Base-by-base conservation (phyloP, 2,797 vertebrate genomes). In the Oreochromis grahami region DNA sequence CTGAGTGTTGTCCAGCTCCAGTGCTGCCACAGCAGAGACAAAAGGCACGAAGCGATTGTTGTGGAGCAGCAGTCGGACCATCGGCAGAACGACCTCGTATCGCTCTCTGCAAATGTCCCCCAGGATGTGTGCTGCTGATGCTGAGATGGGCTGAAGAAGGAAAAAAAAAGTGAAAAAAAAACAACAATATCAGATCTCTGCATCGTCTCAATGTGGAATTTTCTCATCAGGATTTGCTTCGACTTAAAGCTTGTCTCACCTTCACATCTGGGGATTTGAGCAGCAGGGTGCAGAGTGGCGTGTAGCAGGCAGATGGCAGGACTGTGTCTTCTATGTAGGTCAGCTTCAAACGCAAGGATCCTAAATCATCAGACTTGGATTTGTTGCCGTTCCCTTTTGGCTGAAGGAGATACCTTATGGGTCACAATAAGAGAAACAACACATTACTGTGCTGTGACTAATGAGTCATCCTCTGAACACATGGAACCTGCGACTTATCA, bases 1-100 rank as follows among this genome's bases (percentile, higher is more conserved):
- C 98, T 99, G 98, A 65, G 98, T 99, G 93, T 99, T 97, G 87
- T 97, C 98, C 94, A 99, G 96, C 93, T 99, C 99, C 41, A 99
- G 95, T n/a, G 96, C 96, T 17, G 97, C 97, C 92, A 99, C 97
- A 43, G 98, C 97, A 74, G 97, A 95, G 87, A 99, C 97, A 90
- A 99, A 99, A 76, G 97, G 97, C 94, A 98, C 98, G 88, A 99
- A 96, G 92, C 98, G 97, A 94, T 97, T 97, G 95, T 99, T 97
- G 93, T 99, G 98, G 60, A 99, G 97, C 91, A 99, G 94, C 79
- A 99, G 95, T 77, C 98, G 97, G 10, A 98, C 98, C 77, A 97
- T 96, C 14, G 98, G 98, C 89, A 99, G 96, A 85, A 99, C 96
- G 2, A 97, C 97, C 87, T 99, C 98, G 1, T 96, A 98, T 81